Conservation (phyloP, 2,888 invertebrate genomes). For the Pheosia tremula region DNA sequence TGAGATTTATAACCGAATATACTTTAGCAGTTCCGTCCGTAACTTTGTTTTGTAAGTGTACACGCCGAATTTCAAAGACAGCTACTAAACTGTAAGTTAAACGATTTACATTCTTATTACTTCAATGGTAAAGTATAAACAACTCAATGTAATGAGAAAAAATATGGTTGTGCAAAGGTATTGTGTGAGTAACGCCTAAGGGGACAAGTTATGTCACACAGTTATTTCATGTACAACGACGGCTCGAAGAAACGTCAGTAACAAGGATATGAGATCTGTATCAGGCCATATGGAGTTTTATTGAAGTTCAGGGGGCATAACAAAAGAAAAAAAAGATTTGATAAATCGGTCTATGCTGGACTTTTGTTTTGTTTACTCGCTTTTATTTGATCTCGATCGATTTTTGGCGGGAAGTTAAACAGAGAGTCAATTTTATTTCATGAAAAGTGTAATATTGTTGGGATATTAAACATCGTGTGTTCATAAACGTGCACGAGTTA, state of each 20-base stretch:
- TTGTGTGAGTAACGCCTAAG: conserved; percentile 69
- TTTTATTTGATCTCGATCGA: no score
- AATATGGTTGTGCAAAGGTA: conserved; percentile 49
- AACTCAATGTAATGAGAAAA: conserved; percentile 23
- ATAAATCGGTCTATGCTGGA: background rate
- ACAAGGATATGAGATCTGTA: conserved; percentile 80
- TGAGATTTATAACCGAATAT: conserved; percentile 36
- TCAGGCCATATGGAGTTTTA: conserved; percentile 62
- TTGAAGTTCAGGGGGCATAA: conserved; percentile 58
- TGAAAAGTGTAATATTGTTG: no score
- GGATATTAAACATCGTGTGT: no score
- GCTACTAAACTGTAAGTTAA: conserved; percentile 20
- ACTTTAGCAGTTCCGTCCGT: conserved; percentile 42
- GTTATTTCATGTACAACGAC: conserved; percentile 71
- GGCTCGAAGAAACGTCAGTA: conserved; percentile 64
- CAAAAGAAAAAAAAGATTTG: background rate
- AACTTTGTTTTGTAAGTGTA: conserved; percentile 50
- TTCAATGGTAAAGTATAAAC: conserved; percentile 20
- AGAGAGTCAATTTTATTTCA: no score
- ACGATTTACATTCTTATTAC: conserved; percentile 39
- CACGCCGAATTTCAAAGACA: conserved; percentile 42
- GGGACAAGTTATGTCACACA: conserved; percentile 76
- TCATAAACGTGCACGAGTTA: no score
- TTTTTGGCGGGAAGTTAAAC: no score
- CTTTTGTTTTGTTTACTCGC: no score